A percentile compares a stretch with the other conserved stretches of the same genome.
Conservation (phyloP, 2,888 invertebrate genomes). For the Dermolepida albohirtum region DNA sequence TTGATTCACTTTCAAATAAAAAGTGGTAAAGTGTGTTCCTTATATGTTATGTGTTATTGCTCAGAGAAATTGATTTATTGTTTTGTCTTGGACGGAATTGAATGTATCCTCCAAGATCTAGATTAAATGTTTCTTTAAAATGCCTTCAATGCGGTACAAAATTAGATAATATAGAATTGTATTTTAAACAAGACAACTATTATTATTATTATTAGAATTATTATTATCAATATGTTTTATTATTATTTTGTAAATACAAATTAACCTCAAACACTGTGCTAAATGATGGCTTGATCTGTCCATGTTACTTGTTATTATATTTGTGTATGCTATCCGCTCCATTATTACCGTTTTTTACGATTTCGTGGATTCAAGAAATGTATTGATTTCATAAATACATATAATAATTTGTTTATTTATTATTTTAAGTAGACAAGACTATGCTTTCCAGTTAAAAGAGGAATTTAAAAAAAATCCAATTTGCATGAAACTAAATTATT, state of each 20-base stretch:
- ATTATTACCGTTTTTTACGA: constrained; percentile 46
- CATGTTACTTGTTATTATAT: constrained; percentile 51
- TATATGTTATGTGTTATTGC: no score
- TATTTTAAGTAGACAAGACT: constrained; percentile 46
- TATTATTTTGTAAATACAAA: constrained; percentile 43
- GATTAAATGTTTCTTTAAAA: constrained; percentile 1
- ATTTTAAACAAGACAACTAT: constrained; percentile 42
- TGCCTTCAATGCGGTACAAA: neutral
- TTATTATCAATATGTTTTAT: constrained; percentile 6
- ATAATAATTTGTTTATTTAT: constrained; percentile 46
- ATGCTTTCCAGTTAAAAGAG: constrained; percentile 5
- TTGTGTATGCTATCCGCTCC: constrained; percentile 49
- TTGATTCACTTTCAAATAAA: no score
- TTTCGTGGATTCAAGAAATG: constrained; percentile 28
- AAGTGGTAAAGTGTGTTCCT: no score
- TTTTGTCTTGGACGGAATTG: neutral
- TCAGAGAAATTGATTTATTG: neutral
- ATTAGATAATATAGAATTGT: constrained; percentile 43
- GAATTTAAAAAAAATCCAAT: constrained; percentile 38
- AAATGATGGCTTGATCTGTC: constrained; percentile 51
- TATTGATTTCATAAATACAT: constrained; percentile 42
- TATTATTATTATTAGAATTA: no score
- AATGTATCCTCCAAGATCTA: neutral
- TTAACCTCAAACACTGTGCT: constrained; percentile 46
- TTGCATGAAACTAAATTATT: constrained; percentile 43